Evolutionary conservation across 2,113 vertebrate species (phyloP).

Genomic region (Trachemys scripta): DNA sequence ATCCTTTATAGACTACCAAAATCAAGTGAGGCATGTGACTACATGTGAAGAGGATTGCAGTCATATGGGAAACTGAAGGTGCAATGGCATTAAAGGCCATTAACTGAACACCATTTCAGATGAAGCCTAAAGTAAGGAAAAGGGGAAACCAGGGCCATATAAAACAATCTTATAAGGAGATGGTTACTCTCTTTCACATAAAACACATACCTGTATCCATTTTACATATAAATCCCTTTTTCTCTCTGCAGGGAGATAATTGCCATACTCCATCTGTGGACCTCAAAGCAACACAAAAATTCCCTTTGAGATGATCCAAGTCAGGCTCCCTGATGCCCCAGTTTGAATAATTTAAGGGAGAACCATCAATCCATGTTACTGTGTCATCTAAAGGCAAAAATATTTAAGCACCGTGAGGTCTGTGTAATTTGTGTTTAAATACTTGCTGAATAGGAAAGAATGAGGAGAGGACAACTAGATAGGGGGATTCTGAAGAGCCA

Average conservation of each 20-base stretch:
- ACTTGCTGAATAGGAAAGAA: neutral
- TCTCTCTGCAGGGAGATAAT: constrained; percentile 82
- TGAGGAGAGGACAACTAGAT: neutral
- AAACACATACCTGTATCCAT: constrained; percentile 82
- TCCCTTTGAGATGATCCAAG: constrained; percentile 68
- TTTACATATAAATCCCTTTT: constrained; percentile 91
- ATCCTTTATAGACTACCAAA: neutral
- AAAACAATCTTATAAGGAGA: neutral
- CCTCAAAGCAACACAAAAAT: constrained; percentile 84
- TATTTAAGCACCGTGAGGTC: neutral
- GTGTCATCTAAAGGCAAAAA: constrained; percentile 81
- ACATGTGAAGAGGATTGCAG: neutral
- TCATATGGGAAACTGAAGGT: neutral
- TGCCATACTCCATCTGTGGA: constrained; percentile 87
- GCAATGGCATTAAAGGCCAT: neutral
- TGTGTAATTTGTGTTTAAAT: neutral
- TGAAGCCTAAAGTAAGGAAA: neutral
- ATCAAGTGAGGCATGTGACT: neutral
- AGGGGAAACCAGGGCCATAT: neutral
- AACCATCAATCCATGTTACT: constrained; percentile 87
- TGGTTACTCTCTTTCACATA: neutral
- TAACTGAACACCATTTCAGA: neutral
- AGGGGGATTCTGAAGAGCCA: neutral
- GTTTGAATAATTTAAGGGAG: constrained; percentile 86
- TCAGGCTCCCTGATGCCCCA: constrained; percentile 87